Evolutionary conservation across 2,888 invertebrate species (phyloP), one percentile per base, ranked within the genome.

Genomic region (Trachelus tabidus): DNA sequence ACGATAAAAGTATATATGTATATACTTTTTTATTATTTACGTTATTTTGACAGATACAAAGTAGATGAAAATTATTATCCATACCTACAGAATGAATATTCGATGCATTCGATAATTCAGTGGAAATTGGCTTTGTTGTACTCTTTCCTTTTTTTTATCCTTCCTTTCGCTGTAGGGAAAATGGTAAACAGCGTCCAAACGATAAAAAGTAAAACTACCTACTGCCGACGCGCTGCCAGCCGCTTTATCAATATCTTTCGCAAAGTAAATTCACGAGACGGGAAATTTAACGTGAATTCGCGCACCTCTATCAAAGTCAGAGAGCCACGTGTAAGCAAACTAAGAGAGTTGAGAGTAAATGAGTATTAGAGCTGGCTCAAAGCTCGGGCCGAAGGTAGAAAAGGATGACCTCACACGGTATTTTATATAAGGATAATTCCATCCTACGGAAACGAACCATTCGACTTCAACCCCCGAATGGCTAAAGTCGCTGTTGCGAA

Each of bases 401-500:
- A 23, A 56, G 6, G 23, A 56, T 9, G 56, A 23, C 9, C 40
- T 15, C 9, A 40, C 6, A 23, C 40, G 40, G 23, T 15, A 40
- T 6, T 40, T 56, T 56, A 9, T 56, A 23, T 23, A 56, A 56
- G 23, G 56, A 6, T 23, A 56, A 56, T 56, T 56, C 23, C 2
- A 56, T 23, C 56, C 56, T 9, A 23, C 9, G 23, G 23, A 56
- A 56, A 56, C 23, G 23, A 23, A 2, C 23, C 56, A 23, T 23
- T 23, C 23, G 56, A 9, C 9, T 23, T 23, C 56, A 23, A 9
- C 56, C 2, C 9, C 23, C 56, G 23, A 23, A 23, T 56, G 23
- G 56, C 23, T 56, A 1, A 56, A 56, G 56, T 56, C 23, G 2
- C 56, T 79, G 83, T 88, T 87, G 86, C 84, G 89, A 86, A 90